Base-by-base conservation (phyloP, 2,888 invertebrate species). In the Chymomyza fuscimana region DNA sequence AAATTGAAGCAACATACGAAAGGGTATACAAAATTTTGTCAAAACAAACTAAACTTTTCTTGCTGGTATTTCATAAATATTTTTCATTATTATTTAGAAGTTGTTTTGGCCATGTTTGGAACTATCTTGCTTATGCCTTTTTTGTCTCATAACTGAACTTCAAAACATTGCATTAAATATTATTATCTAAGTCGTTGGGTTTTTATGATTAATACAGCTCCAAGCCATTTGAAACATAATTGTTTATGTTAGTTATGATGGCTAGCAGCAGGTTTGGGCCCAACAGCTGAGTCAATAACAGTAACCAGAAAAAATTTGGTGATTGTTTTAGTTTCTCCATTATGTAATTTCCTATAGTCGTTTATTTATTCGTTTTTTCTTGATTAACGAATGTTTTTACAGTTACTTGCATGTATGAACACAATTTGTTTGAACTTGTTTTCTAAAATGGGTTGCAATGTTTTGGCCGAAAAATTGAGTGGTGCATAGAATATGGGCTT, bases 61-160 rank as follows among this genome's bases (percentile, higher is more conserved):
- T 40, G 25, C 54, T 63, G 4, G 15, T 6, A 4, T 29, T 52
- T 63, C 19, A 10, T 68, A 40, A 16, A 54, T 71, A 75, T 51
- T 29, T 70, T 76, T 75, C 9, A 15, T 16, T 36, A 16, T 32
- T 16, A 54, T 64, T 54, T 72, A 72, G 68, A 75, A 82, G 78
- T 76, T 65, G 76, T 80, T 76, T 78, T 78, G 52, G 52, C 80
- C 82, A 76, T 75, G 69, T 76, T 69, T 25, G 72, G 40, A 46
- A 46, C 12, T 46, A 46, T 46, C 58, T 32, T 56, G n/a, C 36
- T 50, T 19, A 46, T 46, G 40, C 5, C 58, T 58, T 25, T 58
- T 22, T 46, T 46, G 10, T 46, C 6, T 46, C 40, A 2, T 12
- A 46, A 7, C 40, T 46, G 40, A 46, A 46, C 40, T 46, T 46